Percentiles rank a stretch among this genome's conserved stretches.
Conservation (phyloP, 2,113 vertebrate genomes). For the Odocoileus virginianus region DNA sequence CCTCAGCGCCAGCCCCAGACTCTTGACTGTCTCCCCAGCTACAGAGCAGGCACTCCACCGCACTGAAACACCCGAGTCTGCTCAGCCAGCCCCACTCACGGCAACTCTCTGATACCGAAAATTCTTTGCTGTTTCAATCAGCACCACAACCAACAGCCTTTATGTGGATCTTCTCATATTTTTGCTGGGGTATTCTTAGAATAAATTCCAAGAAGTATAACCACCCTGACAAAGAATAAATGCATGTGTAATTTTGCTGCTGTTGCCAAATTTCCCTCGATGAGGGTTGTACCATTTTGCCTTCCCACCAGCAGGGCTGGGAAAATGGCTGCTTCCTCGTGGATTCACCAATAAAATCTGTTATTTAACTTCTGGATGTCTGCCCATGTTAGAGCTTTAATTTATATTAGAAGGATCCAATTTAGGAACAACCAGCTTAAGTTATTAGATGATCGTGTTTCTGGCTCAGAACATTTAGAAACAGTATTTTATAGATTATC, state of each 20-base stretch:
- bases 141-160: neutral
- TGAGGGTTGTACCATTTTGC: neutral
- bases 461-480: neutral
- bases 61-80: neutral
- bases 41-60: fast-evolving
- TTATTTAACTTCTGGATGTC: neutral
- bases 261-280: neutral
- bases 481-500: neutral
- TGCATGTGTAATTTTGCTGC: neutral
- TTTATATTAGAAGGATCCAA: neutral
- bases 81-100: neutral
- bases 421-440: neutral
- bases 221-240: neutral
- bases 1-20: fast-evolving
- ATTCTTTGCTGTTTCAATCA: neutral
- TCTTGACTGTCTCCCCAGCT: neutral
- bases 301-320: neutral
- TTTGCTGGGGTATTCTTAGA: neutral
- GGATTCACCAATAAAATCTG: neutral
- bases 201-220: neutral
- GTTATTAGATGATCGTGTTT: neutral
- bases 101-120: neutral
- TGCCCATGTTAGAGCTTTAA: neutral
- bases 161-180: neutral
- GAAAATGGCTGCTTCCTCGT: neutral